Evolutionary conservation across 1,140 invertebrate species (phyloP).

Genomic region (Drosophila pallidifrons): DNA sequence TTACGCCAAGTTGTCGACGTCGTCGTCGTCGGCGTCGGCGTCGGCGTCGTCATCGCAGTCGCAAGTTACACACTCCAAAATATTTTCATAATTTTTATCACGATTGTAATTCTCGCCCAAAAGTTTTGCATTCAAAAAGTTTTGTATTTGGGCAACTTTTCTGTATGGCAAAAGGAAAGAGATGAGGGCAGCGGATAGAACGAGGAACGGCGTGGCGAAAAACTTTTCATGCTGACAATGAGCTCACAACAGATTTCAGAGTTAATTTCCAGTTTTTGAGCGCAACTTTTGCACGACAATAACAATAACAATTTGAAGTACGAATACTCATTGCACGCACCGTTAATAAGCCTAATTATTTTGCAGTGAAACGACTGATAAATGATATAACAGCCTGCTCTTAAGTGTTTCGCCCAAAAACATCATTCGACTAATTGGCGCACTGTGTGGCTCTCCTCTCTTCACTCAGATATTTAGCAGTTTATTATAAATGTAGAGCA

Average conservation of each 20-base stretch:
- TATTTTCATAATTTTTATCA: constrained; percentile 84
- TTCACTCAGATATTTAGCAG: constrained; percentile 19
- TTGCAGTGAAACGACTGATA: constrained; percentile 45
- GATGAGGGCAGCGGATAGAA: neutral
- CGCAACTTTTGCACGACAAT: constrained; percentile 63
- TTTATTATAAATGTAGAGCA: constrained; percentile 32
- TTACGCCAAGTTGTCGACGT: constrained; percentile 62
- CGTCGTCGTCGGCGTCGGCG: constrained; percentile 31
- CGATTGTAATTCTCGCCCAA: constrained; percentile 80
- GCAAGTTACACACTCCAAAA: constrained; percentile 70
- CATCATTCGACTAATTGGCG: constrained; percentile 29
- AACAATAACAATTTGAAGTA: constrained; percentile 70
- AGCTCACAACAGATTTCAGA: constrained; percentile 82
- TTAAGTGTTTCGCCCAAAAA: constrained; percentile 16
- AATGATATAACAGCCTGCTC: constrained; percentile 35
- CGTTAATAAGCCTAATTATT: constrained; percentile 79
- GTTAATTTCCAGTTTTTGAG: constrained; percentile 75
- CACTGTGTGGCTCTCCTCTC: constrained; percentile 12
- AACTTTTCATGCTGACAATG: constrained; percentile 79
- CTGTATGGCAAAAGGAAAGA: neutral
- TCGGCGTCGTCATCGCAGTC: constrained; percentile 35
- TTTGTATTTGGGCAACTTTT: constrained; percentile 68
- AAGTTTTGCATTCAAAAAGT: constrained; percentile 81
- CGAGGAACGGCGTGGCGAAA: constrained; percentile 27
- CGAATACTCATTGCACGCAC: constrained; percentile 68